Base-by-base conservation (phyloP, 2,113 vertebrate genomes). In the Dromas ardeola region DNA sequence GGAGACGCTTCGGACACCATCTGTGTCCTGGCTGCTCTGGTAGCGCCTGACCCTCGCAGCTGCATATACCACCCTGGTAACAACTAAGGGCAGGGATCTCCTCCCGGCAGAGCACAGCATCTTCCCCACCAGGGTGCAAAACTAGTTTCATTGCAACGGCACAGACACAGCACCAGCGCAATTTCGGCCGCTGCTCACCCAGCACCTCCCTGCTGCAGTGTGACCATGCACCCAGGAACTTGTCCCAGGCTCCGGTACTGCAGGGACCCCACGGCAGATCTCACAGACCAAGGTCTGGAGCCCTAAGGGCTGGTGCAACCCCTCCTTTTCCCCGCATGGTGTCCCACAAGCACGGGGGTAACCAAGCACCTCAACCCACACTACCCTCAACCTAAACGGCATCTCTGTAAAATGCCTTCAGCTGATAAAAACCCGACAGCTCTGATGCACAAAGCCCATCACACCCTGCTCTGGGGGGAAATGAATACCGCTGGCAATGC, bases 171-270 rank as follows among this genome's bases (percentile, higher is more conserved):
- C 34, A 58, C n/a, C 50, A 23, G 29, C 5, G 34, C 45, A 22
- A 3, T 11, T 25, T 23, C 0, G 2, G 22, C 58, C 1, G 2
- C 11, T 29, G 43, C 29, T 70, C 43, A 26, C 6, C 40, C 81
- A 50, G 66, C 65, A 42, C 29, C 29, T 23, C 52, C 40, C 25
- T 17, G 14, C 4, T 0, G 5, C 26, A 6, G 23, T 1, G 13
- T 5, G 16, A 40, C 40, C 55, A 12, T 0, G 5, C 67, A 26
- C 36, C 22, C 25, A 32, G 53, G 8, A 8, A 43, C 26, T 11
- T 4, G 16, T 19, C 45, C 30, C n/a, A 43, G 45, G 71, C 25
- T 55, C 9, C 1, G 1, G 70, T 8, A 52, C 18, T 3, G 29
- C 73, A n/a, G 25, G 12, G 56, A 81, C 25, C 52, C 13, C 73